Evolutionary conservation across 2,113 vertebrate species (phyloP).

Genomic region (Illadopsis cleaveri): DNA sequence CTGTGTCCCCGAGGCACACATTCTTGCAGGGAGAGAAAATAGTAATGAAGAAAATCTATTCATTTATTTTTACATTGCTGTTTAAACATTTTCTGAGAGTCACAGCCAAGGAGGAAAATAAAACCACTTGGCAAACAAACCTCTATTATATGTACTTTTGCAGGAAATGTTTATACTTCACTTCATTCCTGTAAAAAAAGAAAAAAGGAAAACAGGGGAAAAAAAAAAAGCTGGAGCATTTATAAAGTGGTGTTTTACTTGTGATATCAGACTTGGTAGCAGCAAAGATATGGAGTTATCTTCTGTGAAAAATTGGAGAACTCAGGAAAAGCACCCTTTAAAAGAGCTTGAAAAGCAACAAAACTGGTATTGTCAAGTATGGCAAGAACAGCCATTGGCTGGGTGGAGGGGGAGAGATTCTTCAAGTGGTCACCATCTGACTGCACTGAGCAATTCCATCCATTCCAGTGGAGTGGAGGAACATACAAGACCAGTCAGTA

Average conservation of each 20-base stretch:
- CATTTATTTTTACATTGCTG: conserved; percentile 65
- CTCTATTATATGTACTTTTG: conserved; percentile 47
- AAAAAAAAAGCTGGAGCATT: background rate
- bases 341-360: background rate
- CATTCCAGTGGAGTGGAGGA: background rate
- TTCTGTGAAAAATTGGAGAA: background rate
- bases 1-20: conserved; percentile 19
- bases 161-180: conserved; percentile 50
- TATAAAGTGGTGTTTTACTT: background rate
- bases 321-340: background rate
- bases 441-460: background rate
- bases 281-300: background rate
- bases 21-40: conserved; percentile 52
- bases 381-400: background rate
- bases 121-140: conserved; percentile 62
- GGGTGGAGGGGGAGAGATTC: background rate
- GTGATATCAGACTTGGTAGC: background rate
- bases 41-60: conserved; percentile 56
- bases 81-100: conserved; percentile 62
- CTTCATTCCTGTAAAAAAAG: background rate
- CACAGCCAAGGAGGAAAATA: conserved; percentile 59
- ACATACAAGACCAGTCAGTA: background rate
- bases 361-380: background rate
- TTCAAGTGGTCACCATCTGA: background rate
- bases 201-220: background rate